Evolutionary conservation across 2,113 vertebrate species (phyloP).

Genomic region (Oreochromis aureus): DNA sequence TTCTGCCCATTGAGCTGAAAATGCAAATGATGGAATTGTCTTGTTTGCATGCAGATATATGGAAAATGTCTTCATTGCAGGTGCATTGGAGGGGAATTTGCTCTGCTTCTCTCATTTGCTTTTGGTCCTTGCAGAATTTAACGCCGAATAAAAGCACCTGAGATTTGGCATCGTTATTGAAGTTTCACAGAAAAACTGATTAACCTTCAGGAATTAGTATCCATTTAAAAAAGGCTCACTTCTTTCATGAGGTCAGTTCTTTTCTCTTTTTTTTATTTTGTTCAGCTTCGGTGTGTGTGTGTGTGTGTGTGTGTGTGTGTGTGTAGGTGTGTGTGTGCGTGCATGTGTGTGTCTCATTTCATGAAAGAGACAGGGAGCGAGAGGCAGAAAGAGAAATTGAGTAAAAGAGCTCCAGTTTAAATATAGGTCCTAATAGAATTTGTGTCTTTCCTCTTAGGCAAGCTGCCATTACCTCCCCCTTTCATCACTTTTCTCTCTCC

Average conservation of each 20-base stretch:
- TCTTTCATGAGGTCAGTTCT: neutral
- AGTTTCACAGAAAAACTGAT: neutral
- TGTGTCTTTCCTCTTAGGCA: conserved; percentile 44
- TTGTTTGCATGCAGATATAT: conserved; percentile 39
- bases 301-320: neutral
- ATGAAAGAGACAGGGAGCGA: neutral
- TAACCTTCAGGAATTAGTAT: neutral
- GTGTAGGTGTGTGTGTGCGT: neutral
- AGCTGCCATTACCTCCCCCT: conserved; percentile 37
- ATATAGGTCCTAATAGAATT: conserved; percentile 46
- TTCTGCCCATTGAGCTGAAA: conserved; percentile 8
- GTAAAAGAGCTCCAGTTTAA: conserved; percentile 37
- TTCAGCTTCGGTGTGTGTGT: neutral
- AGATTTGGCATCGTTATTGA: neutral
- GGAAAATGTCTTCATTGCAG: conserved; percentile 24
- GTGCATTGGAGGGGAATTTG: neutral
- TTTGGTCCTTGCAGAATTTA: neutral
- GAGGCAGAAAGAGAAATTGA: neutral
- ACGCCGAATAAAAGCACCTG: neutral
- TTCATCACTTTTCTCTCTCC: conserved; percentile 41
- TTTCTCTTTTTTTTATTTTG: neutral
- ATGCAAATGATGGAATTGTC: conserved; percentile 24
- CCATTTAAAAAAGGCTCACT: neutral
- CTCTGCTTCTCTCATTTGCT: neutral
- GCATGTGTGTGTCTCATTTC: neutral